Base-by-base conservation (phyloP, 1,140 invertebrate species). In the Zaprionus africanus region DNA sequence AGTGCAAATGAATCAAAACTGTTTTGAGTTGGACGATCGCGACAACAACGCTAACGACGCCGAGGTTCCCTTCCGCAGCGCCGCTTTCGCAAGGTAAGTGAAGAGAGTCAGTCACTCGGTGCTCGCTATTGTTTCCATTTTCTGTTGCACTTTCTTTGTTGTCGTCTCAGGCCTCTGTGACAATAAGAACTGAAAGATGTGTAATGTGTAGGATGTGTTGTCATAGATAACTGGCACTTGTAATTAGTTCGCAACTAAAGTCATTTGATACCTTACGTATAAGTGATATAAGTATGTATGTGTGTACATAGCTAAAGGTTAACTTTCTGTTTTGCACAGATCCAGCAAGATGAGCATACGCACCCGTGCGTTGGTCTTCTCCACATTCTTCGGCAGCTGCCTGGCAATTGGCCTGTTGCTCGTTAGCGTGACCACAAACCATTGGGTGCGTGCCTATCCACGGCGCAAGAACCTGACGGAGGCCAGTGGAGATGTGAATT, bases 371-470 rank as follows among this genome's bases (percentile, higher is more conserved):
- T 72, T 98, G 93, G 96, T 98, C 43, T 98, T 98, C 85, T 95
- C 96, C 62, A 98, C 97, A 22, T 98, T 98, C 91, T 96, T 98
- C 74, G 95, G 97, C 6, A 96, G 97, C 65, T 96, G 97, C 87
- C 92, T 97, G 57, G 96, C 96, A 63, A 96, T 98, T 58, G 97
- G 96, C 6, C 92, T 99, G 49, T 94, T 98, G 1, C 95, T 97
- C 13, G 96, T 96, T 12, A 96, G 97, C 28, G 93, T 99, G 64
- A 97, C 96, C 1, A 98, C 97, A 0, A 96, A 97, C 79, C 95
- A 97, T 81, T 99, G 98, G 98, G 95, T 98, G 1, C 95, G 96
- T 34, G 96, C 97, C 0, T 94, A 94, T 69, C 96, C 97, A 1
- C 95, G 95, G 54, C 93, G 96, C 69, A 94, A 94, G 1, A 96